Evolutionary conservation across 2,888 invertebrate species (phyloP).

Genomic region (Ectropis crepuscularia): DNA sequence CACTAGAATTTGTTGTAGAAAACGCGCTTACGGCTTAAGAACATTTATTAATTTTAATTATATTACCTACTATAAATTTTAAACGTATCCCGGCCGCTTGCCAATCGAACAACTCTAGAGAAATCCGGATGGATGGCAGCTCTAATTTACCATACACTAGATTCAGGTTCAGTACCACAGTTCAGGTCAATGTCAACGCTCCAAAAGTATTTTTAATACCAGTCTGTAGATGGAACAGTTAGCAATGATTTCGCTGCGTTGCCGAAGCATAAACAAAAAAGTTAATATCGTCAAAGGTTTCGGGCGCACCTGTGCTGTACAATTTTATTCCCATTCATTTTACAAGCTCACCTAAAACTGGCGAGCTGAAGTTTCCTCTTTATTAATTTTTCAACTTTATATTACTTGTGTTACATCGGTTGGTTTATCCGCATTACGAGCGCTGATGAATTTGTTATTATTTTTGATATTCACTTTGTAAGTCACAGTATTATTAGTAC

Average conservation of each 20-base stretch:
- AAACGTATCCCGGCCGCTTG: too few relatives aligned
- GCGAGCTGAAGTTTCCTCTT: slow-evolving; percentile 80
- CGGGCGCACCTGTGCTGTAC: slow-evolving; percentile 81
- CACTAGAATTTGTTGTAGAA: too few relatives aligned
- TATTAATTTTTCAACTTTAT: slow-evolving; percentile 85
- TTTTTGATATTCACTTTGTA: slow-evolving; percentile 36
- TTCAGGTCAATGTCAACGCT: not conserved
- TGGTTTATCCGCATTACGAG: slow-evolving; percentile 68
- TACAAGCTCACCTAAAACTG: slow-evolving; percentile 82
- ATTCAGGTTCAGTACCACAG: not conserved
- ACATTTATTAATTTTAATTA: too few relatives aligned
- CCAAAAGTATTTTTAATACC: slow-evolving; percentile 32
- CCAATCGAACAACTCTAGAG: too few relatives aligned
- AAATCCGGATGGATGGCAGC: too few relatives aligned
- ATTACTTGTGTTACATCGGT: slow-evolving; percentile 78
- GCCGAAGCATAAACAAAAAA: slow-evolving; percentile 75
- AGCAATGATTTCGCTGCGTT: slow-evolving; percentile 58
- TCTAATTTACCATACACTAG: too few relatives aligned
- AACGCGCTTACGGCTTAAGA: too few relatives aligned
- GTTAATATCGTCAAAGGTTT: slow-evolving; percentile 83
- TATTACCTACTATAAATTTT: too few relatives aligned
- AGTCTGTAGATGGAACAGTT: slow-evolving; percentile 43
- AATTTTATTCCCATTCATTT: slow-evolving; percentile 84
- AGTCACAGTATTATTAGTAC: slow-evolving; percentile 5
- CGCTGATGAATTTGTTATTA: slow-evolving; percentile 33